Conservation (phyloP, 1,140 invertebrate species). For the Bathynomus jamesi region DNA sequence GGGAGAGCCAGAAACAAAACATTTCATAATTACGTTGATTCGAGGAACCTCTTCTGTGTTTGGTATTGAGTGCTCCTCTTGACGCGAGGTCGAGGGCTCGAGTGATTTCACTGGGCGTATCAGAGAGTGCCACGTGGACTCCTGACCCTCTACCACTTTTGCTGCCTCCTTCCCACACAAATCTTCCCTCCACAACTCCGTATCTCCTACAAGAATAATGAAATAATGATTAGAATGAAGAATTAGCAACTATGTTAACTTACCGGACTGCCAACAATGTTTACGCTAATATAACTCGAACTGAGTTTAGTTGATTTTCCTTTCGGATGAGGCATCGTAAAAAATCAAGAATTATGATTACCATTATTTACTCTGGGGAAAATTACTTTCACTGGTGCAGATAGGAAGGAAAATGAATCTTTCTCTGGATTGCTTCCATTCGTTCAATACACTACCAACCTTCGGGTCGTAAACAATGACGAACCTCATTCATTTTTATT, state of each 20-base stretch:
- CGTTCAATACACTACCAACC: neutral
- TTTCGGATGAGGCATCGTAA: neutral
- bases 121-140: slow-evolving; percentile 65
- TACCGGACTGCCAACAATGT: too few relatives aligned
- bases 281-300: too few relatives aligned
- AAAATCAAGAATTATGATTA: neutral
- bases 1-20: too few relatives aligned
- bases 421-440: neutral
- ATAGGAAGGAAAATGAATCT: neutral
- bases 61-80: slow-evolving; percentile 39
- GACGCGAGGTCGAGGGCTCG: slow-evolving; percentile 64
- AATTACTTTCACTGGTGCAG: too few relatives aligned
- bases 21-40: slow-evolving; percentile 9
- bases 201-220: too few relatives aligned
- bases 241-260: too few relatives aligned
- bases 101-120: slow-evolving; percentile 65
- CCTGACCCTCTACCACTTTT: slow-evolving; percentile 74
- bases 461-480: too few relatives aligned
- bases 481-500: too few relatives aligned
- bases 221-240: too few relatives aligned
- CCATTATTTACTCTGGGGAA: neutral
- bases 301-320: neutral
- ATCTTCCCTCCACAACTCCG: slow-evolving; percentile 72
- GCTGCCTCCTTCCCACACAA: slow-evolving; percentile 86
- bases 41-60: slow-evolving; percentile 14